Evolutionary conservation across 2,888 invertebrate species (phyloP).

Genomic region (Toxonevra muliebris): DNA sequence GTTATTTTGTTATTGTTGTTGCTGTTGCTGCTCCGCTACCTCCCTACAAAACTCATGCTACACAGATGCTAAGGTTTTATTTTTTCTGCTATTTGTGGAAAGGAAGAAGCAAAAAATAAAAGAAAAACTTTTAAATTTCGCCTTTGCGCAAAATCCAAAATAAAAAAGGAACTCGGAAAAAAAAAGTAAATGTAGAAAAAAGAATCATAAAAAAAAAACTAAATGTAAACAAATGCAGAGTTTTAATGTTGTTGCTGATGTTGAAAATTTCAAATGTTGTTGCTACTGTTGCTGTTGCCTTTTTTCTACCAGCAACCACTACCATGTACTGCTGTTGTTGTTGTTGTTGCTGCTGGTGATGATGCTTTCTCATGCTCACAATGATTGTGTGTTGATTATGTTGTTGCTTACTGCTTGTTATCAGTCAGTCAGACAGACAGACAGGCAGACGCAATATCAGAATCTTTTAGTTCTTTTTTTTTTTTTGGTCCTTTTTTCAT

Average conservation of each 20-base stretch:
- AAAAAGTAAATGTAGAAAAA: slow-evolving; percentile 5
- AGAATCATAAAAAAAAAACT: slow-evolving; percentile 9
- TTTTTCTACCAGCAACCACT: background rate
- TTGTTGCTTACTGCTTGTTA: too few relatives aligned
- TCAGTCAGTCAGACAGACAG: too few relatives aligned
- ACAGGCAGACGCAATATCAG: too few relatives aligned
- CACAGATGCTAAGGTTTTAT: background rate
- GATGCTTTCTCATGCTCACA: background rate
- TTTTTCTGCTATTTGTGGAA: background rate
- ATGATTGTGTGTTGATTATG: background rate
- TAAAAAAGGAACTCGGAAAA: background rate
- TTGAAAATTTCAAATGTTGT: slow-evolving; percentile 17
- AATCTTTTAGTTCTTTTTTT: too few relatives aligned
- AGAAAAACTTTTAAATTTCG: slow-evolving; percentile 1
- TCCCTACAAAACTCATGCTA: background rate
- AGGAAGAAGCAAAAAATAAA: background rate
- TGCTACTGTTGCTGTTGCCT: background rate
- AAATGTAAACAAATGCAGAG: slow-evolving; percentile 31
- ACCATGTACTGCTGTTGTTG: background rate
- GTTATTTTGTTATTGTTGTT: background rate
- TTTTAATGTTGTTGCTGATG: slow-evolving; percentile 7
- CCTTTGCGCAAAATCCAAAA: slow-evolving; percentile 33
- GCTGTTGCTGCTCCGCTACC: background rate
- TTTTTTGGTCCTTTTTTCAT: too few relatives aligned
- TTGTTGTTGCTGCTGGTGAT: background rate